These are phyloP conservation scores for Actenoides lindsayi DNA, from an alignment of 2,113 vertebrate species.

Conservation along the genomic window DNA sequence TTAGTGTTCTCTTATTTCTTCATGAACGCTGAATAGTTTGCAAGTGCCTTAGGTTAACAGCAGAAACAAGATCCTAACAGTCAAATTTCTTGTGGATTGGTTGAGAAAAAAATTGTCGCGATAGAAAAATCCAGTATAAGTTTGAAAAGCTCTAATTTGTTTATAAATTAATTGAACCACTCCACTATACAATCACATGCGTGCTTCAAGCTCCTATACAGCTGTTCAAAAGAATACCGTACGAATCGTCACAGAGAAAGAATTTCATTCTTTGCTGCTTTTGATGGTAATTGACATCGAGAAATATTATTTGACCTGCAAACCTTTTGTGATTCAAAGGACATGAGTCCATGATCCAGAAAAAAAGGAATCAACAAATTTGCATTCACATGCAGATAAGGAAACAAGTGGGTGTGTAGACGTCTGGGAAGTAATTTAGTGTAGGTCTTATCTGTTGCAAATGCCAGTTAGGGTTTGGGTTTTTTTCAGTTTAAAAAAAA, in stretches of 20 bases:
- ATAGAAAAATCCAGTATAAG: neutral
- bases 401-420: neutral
- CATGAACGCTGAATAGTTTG: neutral
- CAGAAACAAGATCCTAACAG: neutral
- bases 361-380: neutral
- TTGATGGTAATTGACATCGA: neutral
- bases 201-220: neutral
- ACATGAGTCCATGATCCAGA: neutral
- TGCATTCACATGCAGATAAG: neutral
- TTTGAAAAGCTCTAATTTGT: neutral
- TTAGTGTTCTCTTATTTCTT: neutral
- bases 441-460: neutral
- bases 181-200: rapidly evolving
- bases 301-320: neutral
- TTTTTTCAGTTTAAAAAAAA: neutral
- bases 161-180: neutral
- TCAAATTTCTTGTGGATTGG: too few species aligned
- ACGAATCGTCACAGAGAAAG: neutral
- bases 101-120: neutral
- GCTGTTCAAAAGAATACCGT: neutral
- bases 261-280: neutral
- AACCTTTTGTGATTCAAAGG: neutral
- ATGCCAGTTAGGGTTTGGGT: too few species aligned
- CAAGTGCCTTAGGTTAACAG: neutral
- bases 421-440: neutral